Conservation (phyloP, 2,797 vertebrate genomes). For the Crenuchus spilurus region DNA sequence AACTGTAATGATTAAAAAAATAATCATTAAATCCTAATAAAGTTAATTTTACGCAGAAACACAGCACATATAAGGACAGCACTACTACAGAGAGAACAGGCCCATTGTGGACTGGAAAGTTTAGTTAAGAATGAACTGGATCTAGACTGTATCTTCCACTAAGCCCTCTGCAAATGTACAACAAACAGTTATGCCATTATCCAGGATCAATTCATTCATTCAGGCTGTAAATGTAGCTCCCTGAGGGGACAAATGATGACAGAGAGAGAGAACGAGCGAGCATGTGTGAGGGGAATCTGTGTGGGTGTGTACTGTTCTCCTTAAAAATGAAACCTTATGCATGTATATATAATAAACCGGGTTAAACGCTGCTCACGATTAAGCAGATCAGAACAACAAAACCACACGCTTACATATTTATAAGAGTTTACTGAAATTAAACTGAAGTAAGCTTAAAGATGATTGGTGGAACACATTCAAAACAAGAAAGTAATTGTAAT, state of each 20-base stretch:
- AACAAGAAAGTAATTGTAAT: too few species aligned
- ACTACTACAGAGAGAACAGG: too few species aligned
- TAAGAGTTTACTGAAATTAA: too few species aligned
- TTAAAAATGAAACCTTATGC: neutral
- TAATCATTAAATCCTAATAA: too few species aligned
- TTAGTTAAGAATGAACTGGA: neutral
- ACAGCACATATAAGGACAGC: too few species aligned
- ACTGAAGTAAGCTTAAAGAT: too few species aligned
- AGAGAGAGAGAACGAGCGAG: neutral
- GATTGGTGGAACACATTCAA: slow-evolving; percentile 4
- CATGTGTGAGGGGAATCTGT: neutral
- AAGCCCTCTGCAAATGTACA: neutral
- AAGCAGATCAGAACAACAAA: neutral
- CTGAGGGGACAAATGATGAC: neutral
- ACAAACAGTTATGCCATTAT: neutral
- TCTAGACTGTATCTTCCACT: neutral
- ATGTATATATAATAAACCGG: neutral
- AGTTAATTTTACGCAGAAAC: too few species aligned
- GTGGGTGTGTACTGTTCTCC: neutral
- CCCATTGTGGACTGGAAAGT: too few species aligned
- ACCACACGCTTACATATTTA: neutral
- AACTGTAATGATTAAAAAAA: too few species aligned
- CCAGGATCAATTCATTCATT: slow-evolving; percentile 6
- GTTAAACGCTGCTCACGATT: neutral
- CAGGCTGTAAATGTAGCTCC: neutral